phyloP scores from a whole-genome alignment of 2,888 invertebrate species.

The Drosophila pegasa region DNA sequence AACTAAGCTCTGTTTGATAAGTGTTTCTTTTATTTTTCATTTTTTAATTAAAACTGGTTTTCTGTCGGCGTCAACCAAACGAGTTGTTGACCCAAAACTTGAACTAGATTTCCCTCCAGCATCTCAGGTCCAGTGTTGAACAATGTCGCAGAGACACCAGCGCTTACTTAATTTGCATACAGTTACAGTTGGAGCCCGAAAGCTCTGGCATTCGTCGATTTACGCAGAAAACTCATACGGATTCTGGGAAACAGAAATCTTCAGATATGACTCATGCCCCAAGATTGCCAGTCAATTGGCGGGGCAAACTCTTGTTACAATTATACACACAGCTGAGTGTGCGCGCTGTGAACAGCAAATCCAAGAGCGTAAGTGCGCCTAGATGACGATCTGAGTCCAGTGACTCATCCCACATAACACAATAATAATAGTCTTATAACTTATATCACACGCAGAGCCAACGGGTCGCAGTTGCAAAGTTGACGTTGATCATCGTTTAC shows the following conservation, averaged over 20 bases:
- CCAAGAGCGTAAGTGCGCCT: constrained; percentile 30
- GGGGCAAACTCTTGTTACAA: constrained; percentile 41
- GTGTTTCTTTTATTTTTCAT: constrained; percentile 55
- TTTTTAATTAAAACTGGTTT: constrained; percentile 74
- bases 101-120: constrained; percentile 73
- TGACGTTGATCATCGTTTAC: constrained; percentile 43
- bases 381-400: constrained; percentile 32
- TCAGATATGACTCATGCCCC: constrained; percentile 50
- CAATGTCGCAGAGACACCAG: constrained; percentile 10
- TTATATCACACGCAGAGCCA: constrained; percentile 5
- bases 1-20: constrained; percentile 52
- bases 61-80: constrained; percentile 32
- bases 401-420: constrained; percentile 64
- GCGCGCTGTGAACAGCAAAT: constrained; percentile 2
- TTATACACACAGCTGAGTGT: constrained; percentile 38
- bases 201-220: constrained; percentile 19
- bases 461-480: constrained; percentile 20
- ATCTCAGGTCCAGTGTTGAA: constrained; percentile 28
- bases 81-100: constrained; percentile 68
- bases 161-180: constrained; percentile 49
- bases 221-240: constrained; percentile 71
- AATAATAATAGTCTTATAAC: constrained; percentile 14
- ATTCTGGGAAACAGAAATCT: constrained; percentile 62
- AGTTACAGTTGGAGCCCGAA: constrained; percentile 48
- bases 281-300: constrained; percentile 36